Evolutionary conservation across 64 coral and sea anemone genomes (phyloP).

Genomic region (Cladopsammia gracilis): DNA sequence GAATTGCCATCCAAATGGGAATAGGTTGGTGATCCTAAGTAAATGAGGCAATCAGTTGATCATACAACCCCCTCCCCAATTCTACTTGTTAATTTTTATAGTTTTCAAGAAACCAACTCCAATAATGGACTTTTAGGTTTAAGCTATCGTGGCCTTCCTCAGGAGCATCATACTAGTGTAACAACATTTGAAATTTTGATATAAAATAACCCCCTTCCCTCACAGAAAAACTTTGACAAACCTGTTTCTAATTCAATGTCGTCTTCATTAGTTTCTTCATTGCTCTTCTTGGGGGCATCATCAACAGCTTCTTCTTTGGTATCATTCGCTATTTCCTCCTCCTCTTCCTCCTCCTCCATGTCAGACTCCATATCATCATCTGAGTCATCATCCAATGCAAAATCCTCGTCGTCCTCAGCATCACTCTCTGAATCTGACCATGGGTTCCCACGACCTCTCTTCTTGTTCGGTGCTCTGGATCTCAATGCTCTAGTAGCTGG

Average conservation of each 20-base stretch:
- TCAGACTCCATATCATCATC: constrained; percentile 26
- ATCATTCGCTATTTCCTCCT: background rate
- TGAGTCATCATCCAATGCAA: constrained; percentile 29
- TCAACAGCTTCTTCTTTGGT: background rate
- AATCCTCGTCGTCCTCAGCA: constrained; percentile 3
- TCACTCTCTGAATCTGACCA: constrained; percentile 38
- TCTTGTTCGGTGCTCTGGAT: background rate
- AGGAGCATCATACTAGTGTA: too few species aligned
- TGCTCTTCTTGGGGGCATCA: background rate
- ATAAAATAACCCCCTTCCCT: too few species aligned
- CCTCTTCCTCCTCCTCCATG: background rate
- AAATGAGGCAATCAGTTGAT: too few species aligned
- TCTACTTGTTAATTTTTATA: too few species aligned
- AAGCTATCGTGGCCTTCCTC: too few species aligned
- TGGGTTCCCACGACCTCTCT: background rate
- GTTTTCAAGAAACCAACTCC: too few species aligned
- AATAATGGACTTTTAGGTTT: too few species aligned
- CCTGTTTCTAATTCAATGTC: background rate
- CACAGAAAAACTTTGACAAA: background rate
- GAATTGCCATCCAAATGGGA: too few species aligned
- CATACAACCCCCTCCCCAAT: too few species aligned
- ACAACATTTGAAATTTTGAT: too few species aligned
- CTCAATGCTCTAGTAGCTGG: background rate
- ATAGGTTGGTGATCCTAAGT: too few species aligned
- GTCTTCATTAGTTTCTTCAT: background rate